phyloP scores from a whole-genome alignment of 2,888 invertebrate genomes.

The Lepidocyrtinus sp. region DNA sequence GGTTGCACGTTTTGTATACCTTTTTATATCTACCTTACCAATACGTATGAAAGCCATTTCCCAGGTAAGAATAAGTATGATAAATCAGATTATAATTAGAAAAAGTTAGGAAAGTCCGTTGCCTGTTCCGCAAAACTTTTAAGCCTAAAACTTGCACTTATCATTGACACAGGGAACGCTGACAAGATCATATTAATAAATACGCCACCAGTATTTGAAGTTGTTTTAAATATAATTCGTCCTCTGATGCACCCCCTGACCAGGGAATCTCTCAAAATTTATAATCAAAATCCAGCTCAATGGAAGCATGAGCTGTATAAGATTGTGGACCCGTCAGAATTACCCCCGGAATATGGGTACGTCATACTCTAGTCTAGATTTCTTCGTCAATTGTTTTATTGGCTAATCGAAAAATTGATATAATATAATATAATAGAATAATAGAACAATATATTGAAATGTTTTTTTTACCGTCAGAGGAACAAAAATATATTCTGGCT shows the following conservation, averaged over 20 bases:
- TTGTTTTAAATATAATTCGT: slow-evolving; percentile 24
- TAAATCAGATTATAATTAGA: neutral
- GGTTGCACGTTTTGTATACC: slow-evolving; percentile 27
- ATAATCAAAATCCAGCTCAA: slow-evolving; percentile 26
- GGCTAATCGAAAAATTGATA: neutral
- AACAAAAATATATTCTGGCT: too few species aligned
- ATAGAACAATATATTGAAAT: too few species aligned
- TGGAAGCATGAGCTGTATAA: slow-evolving; percentile 24
- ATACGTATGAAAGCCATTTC: slow-evolving; percentile 22
- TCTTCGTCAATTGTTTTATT: neutral
- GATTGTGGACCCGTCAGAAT: slow-evolving; percentile 3
- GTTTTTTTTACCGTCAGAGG: too few species aligned
- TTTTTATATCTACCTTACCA: slow-evolving; percentile 22
- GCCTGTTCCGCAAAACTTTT: slow-evolving; percentile 4
- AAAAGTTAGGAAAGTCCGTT: neutral
- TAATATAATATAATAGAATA: neutral
- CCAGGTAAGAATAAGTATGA: neutral
- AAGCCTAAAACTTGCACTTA: neutral
- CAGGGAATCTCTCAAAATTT: slow-evolving; percentile 29
- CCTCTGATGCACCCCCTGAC: slow-evolving; percentile 33
- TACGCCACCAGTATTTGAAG: slow-evolving; percentile 42
- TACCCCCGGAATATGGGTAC: slow-evolving; percentile 41
- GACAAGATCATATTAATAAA: too few species aligned
- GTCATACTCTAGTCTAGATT: neutral
- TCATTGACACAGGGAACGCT: too few species aligned